Conservation (phyloP, 2,113 vertebrate species). For the Phrynosoma blainvillii region DNA sequence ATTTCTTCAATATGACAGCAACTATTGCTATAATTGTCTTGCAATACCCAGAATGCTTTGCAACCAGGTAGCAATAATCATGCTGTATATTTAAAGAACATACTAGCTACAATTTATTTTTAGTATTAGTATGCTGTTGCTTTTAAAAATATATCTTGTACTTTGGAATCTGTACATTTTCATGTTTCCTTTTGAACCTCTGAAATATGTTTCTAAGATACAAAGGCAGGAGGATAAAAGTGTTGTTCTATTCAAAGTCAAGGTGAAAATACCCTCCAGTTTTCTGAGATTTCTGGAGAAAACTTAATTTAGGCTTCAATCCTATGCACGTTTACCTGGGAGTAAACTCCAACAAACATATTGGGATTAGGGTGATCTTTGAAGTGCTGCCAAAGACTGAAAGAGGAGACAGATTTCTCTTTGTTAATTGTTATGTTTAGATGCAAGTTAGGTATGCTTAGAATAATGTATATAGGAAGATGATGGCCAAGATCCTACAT, state of each 20-base stretch:
- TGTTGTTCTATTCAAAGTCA: slow-evolving; percentile 1
- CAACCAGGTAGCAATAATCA: slow-evolving; percentile 15
- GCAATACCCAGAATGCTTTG: neutral
- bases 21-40: slow-evolving; percentile 38
- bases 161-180: slow-evolving; percentile 37
- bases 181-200: slow-evolving; percentile 38
- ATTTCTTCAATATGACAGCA: slow-evolving; percentile 38
- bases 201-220: slow-evolving; percentile 17
- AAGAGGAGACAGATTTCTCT: neutral
- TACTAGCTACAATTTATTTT: slow-evolving; percentile 43
- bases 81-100: slow-evolving; percentile 30
- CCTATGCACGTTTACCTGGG: neutral
- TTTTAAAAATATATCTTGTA: slow-evolving; percentile 41
- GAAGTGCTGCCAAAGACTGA: neutral
- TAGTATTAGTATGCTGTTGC: slow-evolving; percentile 41
- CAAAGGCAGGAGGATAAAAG: slow-evolving; percentile 2
- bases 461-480: neutral
- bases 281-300: slow-evolving; percentile 23
- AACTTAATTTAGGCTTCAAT: slow-evolving; percentile 23
- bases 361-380: neutral
- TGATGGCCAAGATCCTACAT: too few species aligned
- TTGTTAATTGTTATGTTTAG: neutral
- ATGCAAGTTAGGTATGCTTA: neutral
- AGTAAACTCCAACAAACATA: neutral
- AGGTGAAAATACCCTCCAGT: neutral